Evolutionary conservation across 2,797 vertebrate genomes (phyloP).

Genomic region (Microctenopoma steveboyesi): DNA sequence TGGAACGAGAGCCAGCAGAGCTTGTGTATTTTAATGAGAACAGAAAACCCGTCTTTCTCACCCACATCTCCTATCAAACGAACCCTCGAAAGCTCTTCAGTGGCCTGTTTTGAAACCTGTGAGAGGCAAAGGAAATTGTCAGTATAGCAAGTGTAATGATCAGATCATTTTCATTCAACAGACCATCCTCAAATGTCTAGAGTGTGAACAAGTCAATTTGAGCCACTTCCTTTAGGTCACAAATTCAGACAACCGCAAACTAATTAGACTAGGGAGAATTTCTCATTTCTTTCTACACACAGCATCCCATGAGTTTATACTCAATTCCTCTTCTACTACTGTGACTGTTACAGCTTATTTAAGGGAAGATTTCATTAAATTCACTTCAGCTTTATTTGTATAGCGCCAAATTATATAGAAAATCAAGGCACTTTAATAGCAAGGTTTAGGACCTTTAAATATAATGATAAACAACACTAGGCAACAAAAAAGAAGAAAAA

Average conservation of each 20-base stretch:
- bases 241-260: conserved; percentile 42
- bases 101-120: conserved; percentile 32
- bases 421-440: too few relatives aligned
- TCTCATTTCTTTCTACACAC: conserved; percentile 36
- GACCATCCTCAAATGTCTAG: conserved; percentile 38
- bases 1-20: conserved; percentile 24
- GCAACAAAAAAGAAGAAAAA: too few relatives aligned
- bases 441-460: too few relatives aligned
- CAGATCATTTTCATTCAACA: conserved; percentile 60
- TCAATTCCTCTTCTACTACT: conserved; percentile 10
- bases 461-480: too few relatives aligned
- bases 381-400: too few relatives aligned
- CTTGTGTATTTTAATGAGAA: conserved; percentile 54
- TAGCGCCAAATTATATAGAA: too few relatives aligned
- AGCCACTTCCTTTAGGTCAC: conserved; percentile 58
- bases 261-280: conserved; percentile 53
- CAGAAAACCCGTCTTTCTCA: conserved; percentile 43
- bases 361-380: conserved; percentile 9
- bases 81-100: conserved; percentile 44
- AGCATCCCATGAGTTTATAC: conserved; percentile 18
- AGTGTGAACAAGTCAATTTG: conserved; percentile 61
- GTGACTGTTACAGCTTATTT: background rate
- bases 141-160: conserved; percentile 50
- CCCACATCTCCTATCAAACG: conserved; percentile 47
- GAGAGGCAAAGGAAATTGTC: conserved; percentile 30